Evolutionary conservation across 2,113 vertebrate species (phyloP), one percentile per base, ranked within the genome.

Genomic region (Helogale parvula): DNA sequence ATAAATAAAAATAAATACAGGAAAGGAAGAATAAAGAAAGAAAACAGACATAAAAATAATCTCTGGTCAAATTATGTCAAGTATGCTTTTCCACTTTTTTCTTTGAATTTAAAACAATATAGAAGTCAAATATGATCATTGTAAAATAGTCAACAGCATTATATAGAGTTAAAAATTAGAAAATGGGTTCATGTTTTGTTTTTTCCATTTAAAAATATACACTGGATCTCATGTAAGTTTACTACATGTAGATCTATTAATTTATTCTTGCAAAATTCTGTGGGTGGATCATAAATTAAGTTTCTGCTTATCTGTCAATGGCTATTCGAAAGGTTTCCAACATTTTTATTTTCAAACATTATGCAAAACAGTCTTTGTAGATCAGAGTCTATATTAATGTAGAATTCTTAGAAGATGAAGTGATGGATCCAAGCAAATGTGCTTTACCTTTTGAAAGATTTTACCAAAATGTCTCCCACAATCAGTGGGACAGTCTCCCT

Each of bases 331-430:
- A 82, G 47, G 31, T 92, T 95, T 90, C 74, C 63, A 80, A 80
- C 63, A 90, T 95, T 96, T 95, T 95, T 63, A 45, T 86, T 65
- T 96, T 92, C 52, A 86, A 82, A 96, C 11, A 76, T 87, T 82
- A 77, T 25, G 88, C 41, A 35, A 87, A 83, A 92, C 72, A 90
- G 79, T 54, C 14, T 82, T 38, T 96, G 79, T 60, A 77, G 9
- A 66, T 14, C 21, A 12, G 35, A 77, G 68, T 95, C 66, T 86
- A 68, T 93, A 93, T 97, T 95, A 95, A 86, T 92, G 83, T 91
- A 97, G 88, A 98, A 77, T 97, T 98, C 82, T 97, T 98, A 96
- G 96, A 98, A 97, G 88, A 96, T 94, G 23, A 95, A 95, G 63
- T 68, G 77, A 77, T 84, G 57, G 29, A 57, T 54, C n/a, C 33